Evolutionary conservation across 2,888 invertebrate species (phyloP), one percentile per base, ranked within the genome.

Genomic region (Megaustenia siamemsis): DNA sequence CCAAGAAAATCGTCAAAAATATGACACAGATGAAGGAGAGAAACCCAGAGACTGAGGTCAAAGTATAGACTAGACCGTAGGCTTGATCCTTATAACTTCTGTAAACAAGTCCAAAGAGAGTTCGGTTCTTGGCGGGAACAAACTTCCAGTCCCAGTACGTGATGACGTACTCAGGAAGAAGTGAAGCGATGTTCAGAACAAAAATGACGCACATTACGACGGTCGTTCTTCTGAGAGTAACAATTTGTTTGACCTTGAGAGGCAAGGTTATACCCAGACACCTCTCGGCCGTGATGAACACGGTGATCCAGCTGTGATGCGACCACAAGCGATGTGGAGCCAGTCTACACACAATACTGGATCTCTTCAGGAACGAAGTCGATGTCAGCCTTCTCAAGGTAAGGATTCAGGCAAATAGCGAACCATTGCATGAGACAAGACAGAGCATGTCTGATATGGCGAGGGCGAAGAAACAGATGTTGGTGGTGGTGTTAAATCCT

Each of bases 241-340:
- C 28, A 28, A 76, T 76, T 6, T 56, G 56, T 53, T 76, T 76
- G 21, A 76, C 56, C 12, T 76, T 49, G 18, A 76, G 35, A 28
- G 76, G 76, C 3, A 49, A 56, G 56, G 35, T 38, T 12, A 76
- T 76, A 32, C 76, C 49, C 24, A 76, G 56, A 35, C 76, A 76
- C 21, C 76, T 49, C 56, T 76, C 76, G 18, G 56, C 56, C 35
- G 76, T 76, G 32, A 76, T 76, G 38, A 32, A 76, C 32, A 49
- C 43, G 5, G 76, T 76, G 76, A 76, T 76, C n/a, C 12, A 53
- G 28, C 76, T n/a, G 75, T 75, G 75, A 75, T 75, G 28, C 32
- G 49, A 49, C 38, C n/a, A n/a, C n/a, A n/a, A n/a, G n/a, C n/a
- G n/a, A n/a, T n/a, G n/a, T n/a, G n/a, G n/a, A n/a, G n/a, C n/a